Evolutionary conservation across 2,888 invertebrate genomes (phyloP).

Genomic region (Acrocyrtus sp.): DNA sequence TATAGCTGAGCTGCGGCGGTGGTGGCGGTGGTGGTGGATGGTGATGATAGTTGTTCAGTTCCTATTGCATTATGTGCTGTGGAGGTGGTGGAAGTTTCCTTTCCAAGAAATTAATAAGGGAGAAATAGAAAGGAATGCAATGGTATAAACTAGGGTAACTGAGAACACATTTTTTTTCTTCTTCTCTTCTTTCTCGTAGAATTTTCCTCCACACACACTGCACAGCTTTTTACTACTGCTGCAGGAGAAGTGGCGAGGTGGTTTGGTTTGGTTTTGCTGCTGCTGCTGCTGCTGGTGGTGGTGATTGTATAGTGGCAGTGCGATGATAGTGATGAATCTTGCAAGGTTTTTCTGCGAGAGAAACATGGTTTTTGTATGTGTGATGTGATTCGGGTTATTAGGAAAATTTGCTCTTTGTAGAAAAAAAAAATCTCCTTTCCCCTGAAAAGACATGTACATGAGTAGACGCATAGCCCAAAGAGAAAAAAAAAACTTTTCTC

Average conservation of each 20-base stretch:
- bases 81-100: conserved; percentile 1
- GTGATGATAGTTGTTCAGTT: conserved; percentile 12
- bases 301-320: conserved; percentile 10
- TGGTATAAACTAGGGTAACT: not conserved
- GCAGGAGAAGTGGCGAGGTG: not conserved
- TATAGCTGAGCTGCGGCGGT: conserved; percentile 26
- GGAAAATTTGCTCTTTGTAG: not conserved
- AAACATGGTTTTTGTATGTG: conserved; percentile 14
- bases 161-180: too few relatives aligned
- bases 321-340: conserved; percentile 39
- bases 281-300: not conserved
- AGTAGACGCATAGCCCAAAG: too few relatives aligned
- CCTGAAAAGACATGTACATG: too few relatives aligned
- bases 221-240: too few relatives aligned
- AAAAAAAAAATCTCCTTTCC: not conserved
- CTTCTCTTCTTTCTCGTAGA: not conserved
- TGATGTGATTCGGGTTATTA: conserved; percentile 30
- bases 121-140: not conserved
- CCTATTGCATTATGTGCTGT: not conserved
- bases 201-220: not conserved
- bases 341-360: conserved; percentile 17
- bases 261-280: not conserved
- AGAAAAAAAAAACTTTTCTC: too few relatives aligned
- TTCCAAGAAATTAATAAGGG: not conserved
- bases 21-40: conserved; percentile 12